phyloP scores from a whole-genome alignment of 2,888 invertebrate genomes.

The Dorcus hopei region DNA sequence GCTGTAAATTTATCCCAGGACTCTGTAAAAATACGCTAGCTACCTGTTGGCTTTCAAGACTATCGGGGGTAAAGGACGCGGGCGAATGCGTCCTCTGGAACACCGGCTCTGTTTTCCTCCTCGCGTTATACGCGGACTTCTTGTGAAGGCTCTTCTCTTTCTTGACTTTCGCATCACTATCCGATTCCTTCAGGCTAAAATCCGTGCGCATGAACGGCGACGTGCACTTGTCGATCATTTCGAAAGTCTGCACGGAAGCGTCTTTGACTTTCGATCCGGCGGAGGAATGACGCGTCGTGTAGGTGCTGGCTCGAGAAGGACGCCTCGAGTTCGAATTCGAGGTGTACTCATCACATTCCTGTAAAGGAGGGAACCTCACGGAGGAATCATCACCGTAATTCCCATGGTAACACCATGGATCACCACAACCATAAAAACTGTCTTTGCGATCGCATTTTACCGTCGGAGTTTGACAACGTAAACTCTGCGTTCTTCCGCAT shows the following conservation, averaged over 20 bases:
- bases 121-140: conserved; percentile 23
- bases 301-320: conserved; percentile 39
- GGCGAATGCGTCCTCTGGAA: conserved; percentile 33
- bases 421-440: conserved; percentile 43
- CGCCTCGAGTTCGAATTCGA: conserved; percentile 28
- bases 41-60: conserved; percentile 40
- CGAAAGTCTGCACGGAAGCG: conserved; percentile 55
- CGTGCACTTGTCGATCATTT: conserved; percentile 49
- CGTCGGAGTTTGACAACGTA: conserved; percentile 47
- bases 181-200: conserved; percentile 22
- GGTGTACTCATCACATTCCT: conserved; percentile 49
- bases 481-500: conserved; percentile 46
- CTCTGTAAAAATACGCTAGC: conserved; percentile 12
- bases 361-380: conserved; percentile 43
- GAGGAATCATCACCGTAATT: conserved; percentile 35
- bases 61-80: conserved; percentile 42
- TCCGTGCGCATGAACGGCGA: conserved; percentile 42
- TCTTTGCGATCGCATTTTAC: conserved; percentile 30
- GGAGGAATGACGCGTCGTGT: conserved; percentile 39
- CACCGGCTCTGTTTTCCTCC: conserved; percentile 38
- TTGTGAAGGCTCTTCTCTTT: conserved; percentile 24
- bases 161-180: conserved; percentile 20
- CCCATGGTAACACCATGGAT: conserved; percentile 51
- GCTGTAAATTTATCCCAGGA: conserved; percentile 11
- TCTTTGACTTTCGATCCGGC: conserved; percentile 41